Conservation (phyloP, 2,113 vertebrate genomes). For the Kryptolebias marmoratus region DNA sequence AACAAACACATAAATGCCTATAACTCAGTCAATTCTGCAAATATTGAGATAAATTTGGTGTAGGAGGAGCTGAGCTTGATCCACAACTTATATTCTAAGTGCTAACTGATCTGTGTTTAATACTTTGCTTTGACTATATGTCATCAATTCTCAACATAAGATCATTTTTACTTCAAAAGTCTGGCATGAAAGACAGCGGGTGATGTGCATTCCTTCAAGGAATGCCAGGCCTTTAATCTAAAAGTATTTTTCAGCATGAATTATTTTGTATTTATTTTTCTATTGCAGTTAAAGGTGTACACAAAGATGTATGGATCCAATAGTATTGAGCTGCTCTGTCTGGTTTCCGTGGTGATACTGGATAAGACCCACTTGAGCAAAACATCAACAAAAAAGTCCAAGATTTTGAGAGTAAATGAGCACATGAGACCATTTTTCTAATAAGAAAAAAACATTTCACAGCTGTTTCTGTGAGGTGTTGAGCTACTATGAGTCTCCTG, state of each 20-base stretch:
- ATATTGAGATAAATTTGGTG: no score
- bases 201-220: no score
- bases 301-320: not conserved
- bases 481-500: not conserved
- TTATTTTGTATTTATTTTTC: no score
- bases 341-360: constrained; percentile 15
- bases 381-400: not conserved
- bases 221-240: not conserved
- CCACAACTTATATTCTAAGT: no score
- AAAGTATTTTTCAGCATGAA: not conserved
- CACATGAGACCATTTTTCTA: not conserved
- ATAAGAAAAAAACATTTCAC: not conserved
- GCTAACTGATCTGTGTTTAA: no score
- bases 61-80: no score
- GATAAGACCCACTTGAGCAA: constrained; percentile 3
- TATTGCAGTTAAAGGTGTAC: not conserved
- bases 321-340: constrained; percentile 9
- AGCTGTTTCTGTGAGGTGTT: not conserved
- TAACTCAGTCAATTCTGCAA: no score
- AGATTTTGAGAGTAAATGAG: constrained; percentile 1
- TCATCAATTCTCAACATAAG: no score
- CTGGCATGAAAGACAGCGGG: no score
- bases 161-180: no score
- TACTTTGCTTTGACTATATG: no score
- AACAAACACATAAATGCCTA: no score